Evolutionary conservation across 2,888 invertebrate species (phyloP), one percentile per base, ranked within the genome.

Genomic region (Drosophila colorata): DNA sequence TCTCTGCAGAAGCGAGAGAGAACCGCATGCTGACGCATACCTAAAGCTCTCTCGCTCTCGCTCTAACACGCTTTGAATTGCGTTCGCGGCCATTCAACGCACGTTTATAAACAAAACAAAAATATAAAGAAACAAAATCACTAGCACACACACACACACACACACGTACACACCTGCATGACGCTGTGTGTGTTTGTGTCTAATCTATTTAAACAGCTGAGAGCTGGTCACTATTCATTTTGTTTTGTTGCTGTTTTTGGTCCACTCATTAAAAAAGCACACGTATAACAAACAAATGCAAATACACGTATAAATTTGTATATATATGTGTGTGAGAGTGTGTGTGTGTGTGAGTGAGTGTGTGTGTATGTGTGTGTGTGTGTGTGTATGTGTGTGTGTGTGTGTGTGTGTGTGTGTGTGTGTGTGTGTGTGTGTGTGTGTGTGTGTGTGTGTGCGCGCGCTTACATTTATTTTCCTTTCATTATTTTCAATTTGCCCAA

Each of bases 131-230:
- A 31, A 31, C 11, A 31, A 31, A 28, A 53, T 20, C 20, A 20
- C 20, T 20, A 20, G 20, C 11, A 43, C 23, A 14, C 16, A 28
- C 13, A 6, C 16, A 47, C n/a, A 9, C n/a, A 11, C n/a, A n/a
- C n/a, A n/a, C n/a, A n/a, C n/a, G n/a, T n/a, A n/a, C n/a, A n/a
- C 18, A 14, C 46, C 8, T 35, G 18, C 2, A 5, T 48, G 13
- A 7, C 16, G 44, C 8, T 48, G 33, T 46, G 18, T 4, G 23
- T 49, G 18, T 40, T 40, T 41, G 31, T 41, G 14, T 16, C 43
- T 64, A 41, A 58, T 65, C 53, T 44, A 16, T 18, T n/a, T 35
- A 69, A 70, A 59, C 65, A 58, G 65, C 69, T 59, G 70, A 55
- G 41, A 31, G 41, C 31, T 49, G 25, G 53, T 58, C 64, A 41